Evolutionary conservation across 2,797 vertebrate genomes (phyloP), one percentile per base, ranked within the genome.

Genomic region (Varecia variegata): DNA sequence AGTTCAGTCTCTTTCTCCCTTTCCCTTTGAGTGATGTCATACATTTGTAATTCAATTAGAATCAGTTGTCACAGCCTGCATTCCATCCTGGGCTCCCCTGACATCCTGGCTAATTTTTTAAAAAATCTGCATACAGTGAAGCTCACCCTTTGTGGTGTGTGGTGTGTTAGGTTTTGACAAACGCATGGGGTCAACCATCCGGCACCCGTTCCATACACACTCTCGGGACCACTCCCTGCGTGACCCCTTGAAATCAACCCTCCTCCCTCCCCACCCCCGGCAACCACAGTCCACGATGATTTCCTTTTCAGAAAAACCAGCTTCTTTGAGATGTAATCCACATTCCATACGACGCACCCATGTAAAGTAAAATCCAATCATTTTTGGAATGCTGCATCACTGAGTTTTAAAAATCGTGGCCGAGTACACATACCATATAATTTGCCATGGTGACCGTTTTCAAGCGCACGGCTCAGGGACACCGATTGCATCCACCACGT

Each of bases 31-130:
- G 82, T 90, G 93, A 93, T 73, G 80, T 89, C 93, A 89, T 18
- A 89, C 56, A 83, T 94, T 94, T 92, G 93, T 94, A 80, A 94
- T 92, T 92, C 89, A 92, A 89, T 88, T 80, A 89, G 89, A 21
- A 52, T 67, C 95, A 40, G 4, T 73, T 88, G 70, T 87, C 40
- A 52, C 56, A 38, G 79, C 21, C 62, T 2, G 50, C 80, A 73
- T 93, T 92, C 95, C 95, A 74, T 47, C 67, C 71, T 40, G 3
- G 56, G 77, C 60, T 89, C 79, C 95, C 93, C 80, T 67, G 95
- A 70, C 95, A 89, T 67, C 85, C 89, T 88, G 89, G 89, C 85
- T 85, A n/a, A 56, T 52, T 76, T 85, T 67, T 50, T 25, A 0
- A 54, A 67, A 60, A 71, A 65, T 88, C 79, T 84, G 93, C 93